These are phyloP conservation scores for Euspilapteryx auroguttella DNA, from an alignment of 2,888 invertebrate species.

Conservation along the genomic window DNA sequence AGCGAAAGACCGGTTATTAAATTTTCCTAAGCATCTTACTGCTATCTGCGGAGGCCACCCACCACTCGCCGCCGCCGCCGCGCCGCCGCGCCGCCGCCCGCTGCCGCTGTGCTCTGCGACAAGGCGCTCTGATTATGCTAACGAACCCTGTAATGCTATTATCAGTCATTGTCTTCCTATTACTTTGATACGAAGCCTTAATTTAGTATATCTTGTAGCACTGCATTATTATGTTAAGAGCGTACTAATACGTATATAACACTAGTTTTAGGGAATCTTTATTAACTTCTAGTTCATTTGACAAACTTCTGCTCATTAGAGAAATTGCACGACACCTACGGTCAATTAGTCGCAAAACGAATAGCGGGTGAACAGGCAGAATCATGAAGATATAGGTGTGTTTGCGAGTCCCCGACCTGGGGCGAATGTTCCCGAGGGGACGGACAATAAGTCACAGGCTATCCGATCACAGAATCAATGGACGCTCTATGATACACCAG, in stretches of 20 bases:
- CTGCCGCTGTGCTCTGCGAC: neutral
- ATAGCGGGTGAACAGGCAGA: constrained; percentile 32
- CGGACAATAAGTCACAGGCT: constrained; percentile 45
- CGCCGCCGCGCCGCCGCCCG: constrained; percentile 33
- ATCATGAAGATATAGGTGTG: constrained; percentile 35
- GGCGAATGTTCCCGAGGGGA: constrained; percentile 31
- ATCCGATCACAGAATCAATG: constrained; percentile 54
- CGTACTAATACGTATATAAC: too few relatives aligned
- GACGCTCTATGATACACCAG: constrained; percentile 54
- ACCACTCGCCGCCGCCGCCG: constrained; percentile 25
- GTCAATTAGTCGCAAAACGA: constrained; percentile 62
- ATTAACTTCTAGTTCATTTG: too few relatives aligned
- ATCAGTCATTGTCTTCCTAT: constrained; percentile 44
- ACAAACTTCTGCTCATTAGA: constrained; percentile 18
- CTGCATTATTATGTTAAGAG: too few relatives aligned
- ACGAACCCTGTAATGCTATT: constrained; percentile 47
- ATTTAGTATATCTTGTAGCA: too few relatives aligned
- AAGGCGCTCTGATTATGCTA: constrained; percentile 52
- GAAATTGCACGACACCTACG: constrained; percentile 37
- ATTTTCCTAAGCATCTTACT: constrained; percentile 56
- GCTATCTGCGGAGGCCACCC: constrained; percentile 31
- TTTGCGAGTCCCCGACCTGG: constrained; percentile 13
- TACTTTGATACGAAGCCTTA: constrained; percentile 11
- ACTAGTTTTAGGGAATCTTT: too few relatives aligned
- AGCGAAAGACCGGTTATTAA: constrained; percentile 18